Conservation (phyloP, 35 echinoderm and acorn worm species). For the Apostichopus japonicus region DNA sequence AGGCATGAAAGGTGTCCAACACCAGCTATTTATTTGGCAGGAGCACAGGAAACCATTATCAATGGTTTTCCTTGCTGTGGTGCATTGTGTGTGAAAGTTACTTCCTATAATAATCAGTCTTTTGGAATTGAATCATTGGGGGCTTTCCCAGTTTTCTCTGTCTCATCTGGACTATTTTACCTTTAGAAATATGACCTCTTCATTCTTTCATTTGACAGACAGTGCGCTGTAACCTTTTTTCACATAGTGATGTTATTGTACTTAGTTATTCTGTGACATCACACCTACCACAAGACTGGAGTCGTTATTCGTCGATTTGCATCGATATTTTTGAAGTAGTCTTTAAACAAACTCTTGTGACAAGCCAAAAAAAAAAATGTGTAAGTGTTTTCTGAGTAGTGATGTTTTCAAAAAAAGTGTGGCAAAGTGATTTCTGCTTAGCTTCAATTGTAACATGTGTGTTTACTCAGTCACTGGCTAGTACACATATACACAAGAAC, state of each 20-base stretch:
- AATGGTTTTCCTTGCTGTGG: background rate
- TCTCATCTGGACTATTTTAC: background rate
- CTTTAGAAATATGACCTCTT: too few relatives aligned
- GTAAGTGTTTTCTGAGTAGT: too few relatives aligned
- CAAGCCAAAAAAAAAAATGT: too few relatives aligned
- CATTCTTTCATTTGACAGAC: background rate
- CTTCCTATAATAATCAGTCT: background rate
- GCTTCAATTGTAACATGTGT: too few relatives aligned
- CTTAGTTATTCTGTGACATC: background rate
- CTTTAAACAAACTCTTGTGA: too few relatives aligned
- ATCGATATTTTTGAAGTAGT: too few relatives aligned
- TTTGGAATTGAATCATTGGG: background rate
- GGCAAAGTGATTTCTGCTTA: too few relatives aligned
- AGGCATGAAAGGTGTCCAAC: slow-evolving; percentile 27
- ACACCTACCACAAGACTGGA: background rate
- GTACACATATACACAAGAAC: too few relatives aligned
- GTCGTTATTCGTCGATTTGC: too few relatives aligned
- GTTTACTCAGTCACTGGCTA: too few relatives aligned
- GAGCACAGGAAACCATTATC: background rate
- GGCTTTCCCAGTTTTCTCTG: background rate
- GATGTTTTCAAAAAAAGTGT: too few relatives aligned
- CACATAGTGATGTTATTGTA: background rate
- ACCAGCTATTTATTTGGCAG: background rate
- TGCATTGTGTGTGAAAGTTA: slow-evolving; percentile 16
- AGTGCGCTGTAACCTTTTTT: background rate